A percentile compares a stretch with the other conserved stretches of the same genome.
Evolutionary conservation across 2,888 invertebrate species (phyloP).

Genomic region (Elysia crispata): DNA sequence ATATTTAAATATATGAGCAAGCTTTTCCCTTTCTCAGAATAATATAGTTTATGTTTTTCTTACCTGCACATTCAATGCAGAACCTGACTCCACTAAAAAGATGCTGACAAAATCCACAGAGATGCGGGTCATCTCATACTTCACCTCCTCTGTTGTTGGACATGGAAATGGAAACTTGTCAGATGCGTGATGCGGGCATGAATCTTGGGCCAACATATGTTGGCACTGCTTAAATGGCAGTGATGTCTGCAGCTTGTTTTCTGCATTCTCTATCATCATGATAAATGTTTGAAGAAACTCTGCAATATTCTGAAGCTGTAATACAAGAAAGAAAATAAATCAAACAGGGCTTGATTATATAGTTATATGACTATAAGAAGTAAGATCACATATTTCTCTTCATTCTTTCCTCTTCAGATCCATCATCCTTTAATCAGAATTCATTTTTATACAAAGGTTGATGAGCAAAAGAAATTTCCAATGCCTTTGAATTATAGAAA

Average conservation of each 20-base stretch:
- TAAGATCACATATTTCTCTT: too few relatives aligned
- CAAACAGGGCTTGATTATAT: too few relatives aligned
- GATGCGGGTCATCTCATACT: constrained; percentile 92
- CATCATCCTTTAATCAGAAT: too few relatives aligned
- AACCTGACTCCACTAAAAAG: constrained; percentile 92
- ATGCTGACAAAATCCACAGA: constrained; percentile 84
- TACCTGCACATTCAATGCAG: constrained; percentile 91
- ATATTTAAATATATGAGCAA: too few relatives aligned
- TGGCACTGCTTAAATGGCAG: constrained; percentile 81
- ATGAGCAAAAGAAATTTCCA: too few relatives aligned
- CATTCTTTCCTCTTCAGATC: too few relatives aligned
- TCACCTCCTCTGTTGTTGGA: constrained; percentile 89
- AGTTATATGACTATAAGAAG: too few relatives aligned
- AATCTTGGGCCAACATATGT: constrained; percentile 81
- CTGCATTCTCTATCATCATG: constrained; percentile 89
- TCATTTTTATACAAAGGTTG: too few relatives aligned
- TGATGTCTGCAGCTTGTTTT: constrained; percentile 92
- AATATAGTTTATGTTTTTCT: constrained; percentile 28
- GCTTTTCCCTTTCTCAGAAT: too few relatives aligned
- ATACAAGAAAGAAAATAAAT: constrained; percentile 24
- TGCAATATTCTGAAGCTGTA: constrained; percentile 87
- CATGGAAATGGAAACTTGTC: constrained; percentile 82
- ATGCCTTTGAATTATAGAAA: too few relatives aligned
- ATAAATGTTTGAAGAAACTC: constrained; percentile 93
- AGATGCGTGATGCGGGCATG: constrained; percentile 79